Base-by-base conservation (phyloP, 2,113 vertebrate species). In the Grallaria varia region DNA sequence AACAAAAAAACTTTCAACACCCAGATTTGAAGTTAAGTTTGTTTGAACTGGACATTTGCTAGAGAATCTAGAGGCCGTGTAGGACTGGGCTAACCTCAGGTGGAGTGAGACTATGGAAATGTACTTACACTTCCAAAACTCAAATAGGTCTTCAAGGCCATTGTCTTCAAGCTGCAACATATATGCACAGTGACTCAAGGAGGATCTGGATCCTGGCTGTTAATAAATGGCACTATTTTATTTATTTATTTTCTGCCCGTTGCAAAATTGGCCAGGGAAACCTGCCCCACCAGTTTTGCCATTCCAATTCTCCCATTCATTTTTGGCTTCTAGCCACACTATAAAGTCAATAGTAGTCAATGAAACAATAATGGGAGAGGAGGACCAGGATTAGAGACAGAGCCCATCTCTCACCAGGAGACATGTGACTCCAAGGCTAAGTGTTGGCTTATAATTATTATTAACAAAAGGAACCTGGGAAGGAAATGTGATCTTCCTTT, bases 301-400 rank as follows among this genome's bases (percentile, higher is more conserved):
- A 89, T 96, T 87, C 90, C 93, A 93, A 60, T 89, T 92, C 79
- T 86, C 49, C 60, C 85, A 85, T 90, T 96, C 45, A 59, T 60
- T 92, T 76, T n/a, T 83, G 90, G 86, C 91, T 94, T 96, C 88
- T 76, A 96, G 94, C 60, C 64, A 5, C 84, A 93, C 97, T 83
- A 84, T 88, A 97, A 95, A 98, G 95, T 97, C 97, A 97, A 96
- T 91, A 97, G 89, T 50, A 82, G 87, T 96, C 90, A 94, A 76
- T 89, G 96, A 96, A 97, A 97, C 95, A 96, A 97, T 92, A 95
- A 94, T 74, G 77, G 91, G 88, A 96, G 75, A 96, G 95, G 94
- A 93, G 92, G 73, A 95, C 78, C 30, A 63, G 91, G 90, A 95
- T 96, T 91, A 93, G 86, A 87, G 79, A 79, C 64, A 85, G 87